A percentile compares a stretch with the other conserved stretches of the same genome.
phyloP scores from a whole-genome alignment of 2,797 vertebrate genomes.

The Tamandua tetradactyla region DNA sequence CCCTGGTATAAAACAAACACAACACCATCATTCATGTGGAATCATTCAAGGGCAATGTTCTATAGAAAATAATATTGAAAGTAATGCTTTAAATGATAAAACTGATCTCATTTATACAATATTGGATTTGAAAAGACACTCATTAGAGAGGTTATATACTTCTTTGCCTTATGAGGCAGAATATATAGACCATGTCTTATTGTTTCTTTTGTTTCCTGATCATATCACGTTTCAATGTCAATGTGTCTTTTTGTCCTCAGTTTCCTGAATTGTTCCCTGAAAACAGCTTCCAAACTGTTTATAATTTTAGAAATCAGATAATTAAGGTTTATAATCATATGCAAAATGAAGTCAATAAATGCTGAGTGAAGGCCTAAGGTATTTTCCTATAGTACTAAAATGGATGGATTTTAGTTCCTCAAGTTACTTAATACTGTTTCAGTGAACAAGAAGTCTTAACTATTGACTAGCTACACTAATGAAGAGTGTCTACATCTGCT shows the following conservation, averaged over 20 bases:
- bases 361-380: background rate
- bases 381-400: background rate
- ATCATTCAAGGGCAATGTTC: background rate
- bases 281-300: background rate
- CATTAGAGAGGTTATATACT: background rate
- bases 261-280: background rate
- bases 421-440: background rate
- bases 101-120: background rate
- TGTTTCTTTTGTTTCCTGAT: background rate
- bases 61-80: background rate
- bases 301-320: background rate
- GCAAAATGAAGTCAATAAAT: slow-evolving; percentile 21
- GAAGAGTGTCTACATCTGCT: too few species aligned
- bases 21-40: background rate
- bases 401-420: background rate
- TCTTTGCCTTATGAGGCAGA: background rate
- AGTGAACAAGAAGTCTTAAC: background rate
- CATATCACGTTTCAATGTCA: background rate
- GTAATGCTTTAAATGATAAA: background rate
- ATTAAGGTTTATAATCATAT: background rate
- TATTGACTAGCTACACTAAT: too few species aligned
- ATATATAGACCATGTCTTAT: background rate
- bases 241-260: background rate
- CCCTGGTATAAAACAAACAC: background rate
- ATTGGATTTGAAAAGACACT: background rate